Evolutionary conservation across 2,797 vertebrate genomes (phyloP), one percentile per base, ranked within the genome.

Genomic region (Manis pentadactyla): DNA sequence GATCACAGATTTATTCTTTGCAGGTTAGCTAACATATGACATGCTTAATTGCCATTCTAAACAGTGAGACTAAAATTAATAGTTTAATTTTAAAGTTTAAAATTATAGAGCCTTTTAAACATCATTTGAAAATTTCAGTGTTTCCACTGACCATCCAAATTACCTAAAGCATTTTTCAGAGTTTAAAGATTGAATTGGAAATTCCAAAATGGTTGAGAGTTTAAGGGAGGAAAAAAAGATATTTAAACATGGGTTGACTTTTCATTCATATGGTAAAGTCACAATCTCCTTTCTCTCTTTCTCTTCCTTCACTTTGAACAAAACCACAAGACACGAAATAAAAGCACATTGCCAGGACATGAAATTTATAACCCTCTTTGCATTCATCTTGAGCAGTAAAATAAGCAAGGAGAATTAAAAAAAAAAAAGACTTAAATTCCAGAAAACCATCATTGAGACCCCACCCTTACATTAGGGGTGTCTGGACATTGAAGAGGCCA

Each of bases 1-100:
- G 87, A 97, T 97, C 90, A 96, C 97, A 95, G 97, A 97, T 90
- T 71, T 73, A 97, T 98, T 98, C 97, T 98, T 98, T 98, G 96
- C 96, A 98, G 98, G 97, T 98, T 98, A 98, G 91, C 74, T 95
- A 93, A 93, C 97, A 98, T 96, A 97, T 98, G 94, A 94, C 92
- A 86, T 84, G 55, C 97, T 96, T 98, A 98, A 98, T 78, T 98
- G 92, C 85, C 96, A 96, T 84, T 97, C 96, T 96, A 82, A 94
- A 97, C 96, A 98, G 92, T 23, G 79, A 93, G 88, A 95, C 87
- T 97, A 98, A 98, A 98, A 98, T 90, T 98, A 98, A 95, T 87
- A 23, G 68, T 94, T 97, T 97, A 97, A 95, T 97, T 98, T 93
- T 95, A 83, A 78, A 7, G 84, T 96, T 94, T 94, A 83, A 86